Evolutionary conservation across 2,797 vertebrate genomes (phyloP), one percentile per base, ranked within the genome.

Genomic region (Thalassophryne amazonica): DNA sequence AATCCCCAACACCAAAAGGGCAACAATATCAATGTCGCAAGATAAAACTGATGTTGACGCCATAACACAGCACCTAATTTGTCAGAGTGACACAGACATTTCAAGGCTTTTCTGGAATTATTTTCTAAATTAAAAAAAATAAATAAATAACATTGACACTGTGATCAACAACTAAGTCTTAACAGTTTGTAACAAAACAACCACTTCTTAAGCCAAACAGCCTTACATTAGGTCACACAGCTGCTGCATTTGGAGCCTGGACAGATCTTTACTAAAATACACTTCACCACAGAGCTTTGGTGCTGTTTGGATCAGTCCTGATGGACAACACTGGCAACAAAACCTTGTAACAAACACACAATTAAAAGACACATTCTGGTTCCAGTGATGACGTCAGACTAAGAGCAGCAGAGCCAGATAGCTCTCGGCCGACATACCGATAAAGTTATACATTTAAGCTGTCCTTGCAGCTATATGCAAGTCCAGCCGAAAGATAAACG

Each of bases 191-290:
- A 51, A 72, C 39, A 67, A 51, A 69, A 50, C 4, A 7, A 11
- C 20, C 33, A 29, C 50, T 60, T 15, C 49, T 66, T 34, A 43
- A 53, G 47, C 47, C 12, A 6, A 25, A 28, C 33, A 18, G 15
- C 15, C 36, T 36, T n/a, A 4, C 31, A 62, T 67, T 55, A 39
- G n/a, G n/a, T 18, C 33, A 47, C 11, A 18, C 84, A 83, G 80
- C 80, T 81, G 85, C 76, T 69, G 67, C 58, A 69, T n/a, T 78
- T 85, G 78, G 80, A 80, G 35, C 39, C 43, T 4, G n/a, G 66
- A 76, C 76, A 77, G 64, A 80, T 50, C 55, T 53, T 21, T 56
- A 70, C 77, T 62, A 82, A 54, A 79, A 84, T 76, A 81, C 78
- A 76, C 63, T 74, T 62, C 60, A 68, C 52, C 51, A 67, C 59